Base-by-base conservation (phyloP, 2,113 vertebrate species). In the Ceyx melanurus region DNA sequence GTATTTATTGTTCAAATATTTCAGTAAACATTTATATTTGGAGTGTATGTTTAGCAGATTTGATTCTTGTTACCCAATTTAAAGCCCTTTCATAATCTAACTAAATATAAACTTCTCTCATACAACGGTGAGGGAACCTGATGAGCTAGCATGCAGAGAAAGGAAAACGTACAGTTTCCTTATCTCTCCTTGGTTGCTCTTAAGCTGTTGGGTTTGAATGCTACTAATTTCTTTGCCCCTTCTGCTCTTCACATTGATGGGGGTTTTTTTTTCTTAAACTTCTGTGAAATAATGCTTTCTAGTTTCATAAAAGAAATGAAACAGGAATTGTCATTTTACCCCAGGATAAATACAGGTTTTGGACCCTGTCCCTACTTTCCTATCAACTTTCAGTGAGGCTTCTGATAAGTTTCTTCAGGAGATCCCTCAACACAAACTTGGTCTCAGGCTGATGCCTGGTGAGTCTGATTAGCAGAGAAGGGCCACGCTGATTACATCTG, bases 1-100 rank as follows among this genome's bases (percentile, higher is more conserved):
- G 28, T 65, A 80, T 74, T 94, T 96, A 73, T 86, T 92, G 75
- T 93, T 74, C 57, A 75, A 83, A 67, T 91, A 87, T 76, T 65
- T 89, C 28, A 58, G 80, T 95, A 73, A 77, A 78, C 1, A 5
- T 92, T 90, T 92, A 6, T 86, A 68, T 88, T 90, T 90, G 33
- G n/a, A 89, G 33, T 13, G 9, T 33, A 19, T 61, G 11, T 90
- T 85, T 82, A 86, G 64, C n/a, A 89, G 79, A 42, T 77, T 72
- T 45, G 5, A 43, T 50, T 86, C 78, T 56, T 43, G 9, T 80
- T 85, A 45, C 28, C 29, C 14, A 29, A 5, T 82, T 91, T 77
- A 72, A 91, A 92, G 15, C n/a, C 18, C n/a, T 90, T 76, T 62
- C 3, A 2, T 85, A 71, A 31, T 90, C 26, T 86, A 62, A 18